phyloP scores from a whole-genome alignment of 2,797 vertebrate species.

The Clarias laeviceps region DNA sequence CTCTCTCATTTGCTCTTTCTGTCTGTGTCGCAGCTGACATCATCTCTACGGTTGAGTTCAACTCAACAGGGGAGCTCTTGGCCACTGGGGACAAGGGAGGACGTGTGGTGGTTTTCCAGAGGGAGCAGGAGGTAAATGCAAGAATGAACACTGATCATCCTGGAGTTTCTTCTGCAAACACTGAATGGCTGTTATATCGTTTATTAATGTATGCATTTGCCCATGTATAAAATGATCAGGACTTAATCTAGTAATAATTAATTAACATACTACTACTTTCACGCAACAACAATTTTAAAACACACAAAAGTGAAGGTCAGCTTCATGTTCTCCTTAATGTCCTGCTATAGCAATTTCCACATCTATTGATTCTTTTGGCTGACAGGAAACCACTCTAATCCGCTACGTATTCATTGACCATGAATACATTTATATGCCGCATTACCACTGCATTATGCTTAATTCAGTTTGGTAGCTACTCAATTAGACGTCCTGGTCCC shows the following conservation, averaged over 20 bases:
- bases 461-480: slow-evolving; percentile 26
- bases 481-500: background rate
- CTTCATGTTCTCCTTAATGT: slow-evolving; percentile 31
- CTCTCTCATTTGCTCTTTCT: slow-evolving; percentile 1
- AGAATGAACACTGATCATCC: slow-evolving; percentile 27
- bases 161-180: slow-evolving; percentile 14
- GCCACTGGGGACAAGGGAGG: slow-evolving; percentile 90
- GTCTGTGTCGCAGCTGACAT: slow-evolving; percentile 81
- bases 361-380: slow-evolving; percentile 48
- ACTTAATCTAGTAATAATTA: background rate
- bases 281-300: background rate
- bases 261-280: background rate
- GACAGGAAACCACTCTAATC: slow-evolving; percentile 34
- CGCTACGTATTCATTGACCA: slow-evolving; percentile 30
- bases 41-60: slow-evolving; percentile 92
- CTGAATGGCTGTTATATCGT: background rate
- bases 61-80: slow-evolving; percentile 88
- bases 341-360: slow-evolving; percentile 34
- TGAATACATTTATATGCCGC: slow-evolving; percentile 28
- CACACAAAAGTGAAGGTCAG: background rate
- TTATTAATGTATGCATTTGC: background rate
- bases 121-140: slow-evolving; percentile 86
- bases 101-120: slow-evolving; percentile 89
- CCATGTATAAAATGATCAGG: background rate
- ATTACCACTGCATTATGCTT: slow-evolving; percentile 27